These are phyloP conservation scores for Drosophila pallidifrons DNA, from an alignment of 1,140 invertebrate genomes.

Conservation along the genomic window DNA sequence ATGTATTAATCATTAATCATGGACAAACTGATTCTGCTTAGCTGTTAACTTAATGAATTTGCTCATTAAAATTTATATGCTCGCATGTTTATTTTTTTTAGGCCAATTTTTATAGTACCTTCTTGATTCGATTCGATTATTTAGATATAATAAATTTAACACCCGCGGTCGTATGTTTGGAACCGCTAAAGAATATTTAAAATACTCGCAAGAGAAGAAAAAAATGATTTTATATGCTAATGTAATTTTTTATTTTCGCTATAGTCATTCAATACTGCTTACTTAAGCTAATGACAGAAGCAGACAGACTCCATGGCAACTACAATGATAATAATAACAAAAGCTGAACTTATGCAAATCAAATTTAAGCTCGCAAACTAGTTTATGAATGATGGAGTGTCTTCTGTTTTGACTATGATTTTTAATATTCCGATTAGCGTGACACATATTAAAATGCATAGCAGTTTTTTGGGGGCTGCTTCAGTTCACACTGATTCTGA, in stretches of 20 bases:
- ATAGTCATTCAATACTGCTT: conserved; percentile 27
- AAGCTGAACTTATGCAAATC: conserved; percentile 33
- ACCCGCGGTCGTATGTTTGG: not conserved
- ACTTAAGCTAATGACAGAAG: conserved; percentile 6
- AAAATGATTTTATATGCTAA: conserved; percentile 24
- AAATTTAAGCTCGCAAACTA: conserved; percentile 25
- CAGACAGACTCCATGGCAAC: conserved; percentile 14
- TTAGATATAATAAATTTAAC: not conserved
- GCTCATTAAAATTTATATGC: conserved; percentile 4
- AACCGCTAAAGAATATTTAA: conserved; percentile 5
- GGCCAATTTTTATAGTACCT: conserved; percentile 19
- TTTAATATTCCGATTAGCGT: conserved; percentile 43
- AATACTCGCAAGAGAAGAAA: not conserved
- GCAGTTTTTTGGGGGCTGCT: conserved; percentile 9
- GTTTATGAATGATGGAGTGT: conserved; percentile 43
- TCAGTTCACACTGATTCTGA: conserved; percentile 33
- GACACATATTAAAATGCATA: conserved; percentile 32
- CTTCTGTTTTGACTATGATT: conserved; percentile 26
- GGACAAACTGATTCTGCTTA: not conserved
- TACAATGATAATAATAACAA: conserved; percentile 2
- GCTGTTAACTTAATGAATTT: conserved; percentile 32
- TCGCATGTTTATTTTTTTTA: conserved; percentile 10
- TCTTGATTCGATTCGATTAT: conserved; percentile 9
- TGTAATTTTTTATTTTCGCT: conserved; percentile 7
- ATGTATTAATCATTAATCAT: conserved; percentile 7